A percentile compares a stretch with the other conserved stretches of the same genome.
These are phyloP conservation scores for Anguilla pacifica DNA, from an alignment of 2,797 vertebrate genomes.

Conservation along the genomic window DNA sequence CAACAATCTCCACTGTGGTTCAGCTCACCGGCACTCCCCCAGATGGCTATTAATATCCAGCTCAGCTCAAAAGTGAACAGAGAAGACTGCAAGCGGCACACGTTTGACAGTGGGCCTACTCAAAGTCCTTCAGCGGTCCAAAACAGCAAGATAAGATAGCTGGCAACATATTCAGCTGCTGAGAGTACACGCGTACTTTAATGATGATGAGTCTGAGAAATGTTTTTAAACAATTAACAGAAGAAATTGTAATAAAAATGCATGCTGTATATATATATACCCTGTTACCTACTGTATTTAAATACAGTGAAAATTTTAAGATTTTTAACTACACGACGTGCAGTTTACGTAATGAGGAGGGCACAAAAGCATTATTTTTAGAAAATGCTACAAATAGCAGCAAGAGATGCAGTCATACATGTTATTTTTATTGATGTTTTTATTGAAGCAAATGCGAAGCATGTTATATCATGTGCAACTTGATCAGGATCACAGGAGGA, in stretches of 20 bases:
- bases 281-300: background rate
- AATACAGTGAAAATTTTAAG: background rate
- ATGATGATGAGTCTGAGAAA: background rate
- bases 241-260: background rate
- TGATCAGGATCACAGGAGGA: background rate
- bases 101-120: background rate
- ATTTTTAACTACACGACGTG: background rate
- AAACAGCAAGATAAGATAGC: background rate
- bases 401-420: background rate
- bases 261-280: background rate
- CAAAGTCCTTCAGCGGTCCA: background rate
- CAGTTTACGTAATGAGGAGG: background rate
- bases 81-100: constrained; percentile 1
- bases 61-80: constrained; percentile 6
- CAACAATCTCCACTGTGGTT: constrained; percentile 13
- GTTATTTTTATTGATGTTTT: background rate
- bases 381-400: background rate
- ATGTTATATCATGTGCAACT: background rate
- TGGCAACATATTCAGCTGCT: background rate
- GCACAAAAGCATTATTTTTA: background rate
- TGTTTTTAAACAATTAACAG: background rate
- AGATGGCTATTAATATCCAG: constrained; percentile 30
- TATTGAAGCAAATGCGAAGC: background rate
- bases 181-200: background rate
- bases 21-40: constrained; percentile 26